phyloP scores from a whole-genome alignment of 2,888 invertebrate genomes.

The Noctua fimbriata region DNA sequence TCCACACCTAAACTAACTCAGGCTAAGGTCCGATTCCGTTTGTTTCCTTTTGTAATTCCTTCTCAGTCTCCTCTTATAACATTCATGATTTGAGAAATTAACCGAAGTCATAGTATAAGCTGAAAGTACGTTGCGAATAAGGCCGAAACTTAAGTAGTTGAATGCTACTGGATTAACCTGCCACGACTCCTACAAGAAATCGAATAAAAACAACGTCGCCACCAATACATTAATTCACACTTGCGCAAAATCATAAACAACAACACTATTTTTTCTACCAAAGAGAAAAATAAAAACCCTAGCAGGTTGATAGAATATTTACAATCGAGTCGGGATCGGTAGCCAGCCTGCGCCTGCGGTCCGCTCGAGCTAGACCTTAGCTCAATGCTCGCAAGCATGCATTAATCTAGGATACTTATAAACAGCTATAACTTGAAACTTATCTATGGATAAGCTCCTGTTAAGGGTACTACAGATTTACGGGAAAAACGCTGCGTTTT shows the following conservation, averaged over 20 bases:
- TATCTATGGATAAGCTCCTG: slow-evolving; percentile 57
- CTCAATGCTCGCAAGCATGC: slow-evolving; percentile 64
- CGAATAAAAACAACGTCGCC: background rate
- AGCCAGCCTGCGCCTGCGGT: slow-evolving; percentile 43
- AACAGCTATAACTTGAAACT: slow-evolving; percentile 65
- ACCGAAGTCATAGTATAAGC: background rate
- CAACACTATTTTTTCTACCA: background rate
- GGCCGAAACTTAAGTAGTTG: background rate
- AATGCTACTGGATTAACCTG: background rate
- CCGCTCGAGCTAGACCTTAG: slow-evolving; percentile 37
- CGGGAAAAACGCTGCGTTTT: slow-evolving; percentile 38
- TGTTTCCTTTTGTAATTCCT: background rate
- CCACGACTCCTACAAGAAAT: background rate
- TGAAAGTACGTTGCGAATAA: background rate
- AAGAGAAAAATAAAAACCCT: slow-evolving; percentile 38
- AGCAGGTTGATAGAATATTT: slow-evolving; percentile 54
- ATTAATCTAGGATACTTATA: slow-evolving; percentile 74
- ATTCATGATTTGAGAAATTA: background rate
- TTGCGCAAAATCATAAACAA: slow-evolving; percentile 32
- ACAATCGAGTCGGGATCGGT: slow-evolving; percentile 48
- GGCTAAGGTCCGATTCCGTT: background rate
- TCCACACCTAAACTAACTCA: background rate
- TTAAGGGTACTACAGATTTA: slow-evolving; percentile 40
- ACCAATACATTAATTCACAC: slow-evolving; percentile 34
- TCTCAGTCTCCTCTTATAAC: background rate